These are phyloP conservation scores for Petrocephalus schoutedeni DNA, from an alignment of 2,797 vertebrate species.

Conservation along the genomic window DNA sequence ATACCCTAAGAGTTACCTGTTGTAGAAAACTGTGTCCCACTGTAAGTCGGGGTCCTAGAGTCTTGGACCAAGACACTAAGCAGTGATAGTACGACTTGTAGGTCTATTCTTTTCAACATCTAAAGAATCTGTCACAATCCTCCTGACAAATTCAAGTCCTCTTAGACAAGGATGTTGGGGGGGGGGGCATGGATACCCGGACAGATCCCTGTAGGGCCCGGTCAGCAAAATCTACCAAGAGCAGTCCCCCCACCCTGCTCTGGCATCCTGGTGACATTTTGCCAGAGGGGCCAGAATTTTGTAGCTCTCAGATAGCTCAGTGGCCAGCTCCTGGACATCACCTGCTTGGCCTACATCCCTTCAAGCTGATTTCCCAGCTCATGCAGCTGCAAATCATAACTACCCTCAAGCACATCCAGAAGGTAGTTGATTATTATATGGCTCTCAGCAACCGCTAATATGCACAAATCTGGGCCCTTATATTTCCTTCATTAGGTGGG, in stretches of 20 bases:
- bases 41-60: background rate
- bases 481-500: background rate
- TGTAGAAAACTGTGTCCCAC: background rate
- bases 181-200: background rate
- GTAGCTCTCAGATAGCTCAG: background rate
- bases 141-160: background rate
- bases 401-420: background rate
- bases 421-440: background rate
- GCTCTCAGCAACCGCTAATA: background rate
- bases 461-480: background rate
- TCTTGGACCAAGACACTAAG: background rate
- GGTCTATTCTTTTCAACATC: background rate
- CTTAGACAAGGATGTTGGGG: background rate
- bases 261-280: background rate
- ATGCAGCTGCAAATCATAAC: background rate
- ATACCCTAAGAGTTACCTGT: background rate
- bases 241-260: background rate
- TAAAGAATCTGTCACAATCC: background rate
- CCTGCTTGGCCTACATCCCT: background rate
- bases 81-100: background rate
- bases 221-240: background rate
- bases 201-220: background rate
- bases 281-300: background rate
- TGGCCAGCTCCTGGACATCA: background rate
- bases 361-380: background rate